Evolutionary conservation across 2,113 vertebrate species (phyloP), one percentile per base, ranked within the genome.

Genomic region (Cairina moschata): DNA sequence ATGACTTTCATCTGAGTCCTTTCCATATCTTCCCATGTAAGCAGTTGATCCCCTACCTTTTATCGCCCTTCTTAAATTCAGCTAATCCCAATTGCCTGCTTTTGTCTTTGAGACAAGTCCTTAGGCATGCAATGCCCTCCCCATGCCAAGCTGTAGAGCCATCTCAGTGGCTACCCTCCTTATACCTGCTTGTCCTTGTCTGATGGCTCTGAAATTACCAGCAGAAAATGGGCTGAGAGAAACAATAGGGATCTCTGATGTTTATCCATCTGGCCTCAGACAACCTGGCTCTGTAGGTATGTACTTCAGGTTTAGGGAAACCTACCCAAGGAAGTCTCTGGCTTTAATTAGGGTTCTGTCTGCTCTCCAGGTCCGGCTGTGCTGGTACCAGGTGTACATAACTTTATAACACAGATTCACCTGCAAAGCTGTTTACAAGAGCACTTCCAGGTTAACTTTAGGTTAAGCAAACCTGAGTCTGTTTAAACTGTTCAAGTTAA

Each of bases 301-400:
- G 17, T 76, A 28, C 56, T 66, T 44, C 14, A 40, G 76, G 32
- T 90, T 77, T 67, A 68, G 69, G 68, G 52, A 65, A 67, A 26
- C 25, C 6, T 34, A 2, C 12, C 22, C 48, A 18, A 13, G 1
- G 4, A 10, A 38, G 12, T 29, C 58, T 34, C 2, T 4, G 36
- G n/a, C 44, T 93, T 68, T 48, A 21, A 13, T 32, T 2, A 14
- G 56, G 18, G 13, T 13, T 80, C 32, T 8, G 21, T 58, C 73
- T 48, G 46, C 46, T 31, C 34, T 46, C 31, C 17, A 29, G 34
- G 71, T 48, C 81, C 60, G 50, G 6, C 26, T 54, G 59, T 20
- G 21, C 48, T n/a, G 50, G 34, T 5, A 17, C 23, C 46, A n/a
- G 50, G 44, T 5, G 7, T 16, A 89, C 20, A 3, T 6, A 11